Percentiles rank a stretch among this genome's conserved stretches.
These are phyloP conservation scores for Leptestheria dahalacensis DNA, from an alignment of 1,140 invertebrate genomes.

Conservation along the genomic window DNA sequence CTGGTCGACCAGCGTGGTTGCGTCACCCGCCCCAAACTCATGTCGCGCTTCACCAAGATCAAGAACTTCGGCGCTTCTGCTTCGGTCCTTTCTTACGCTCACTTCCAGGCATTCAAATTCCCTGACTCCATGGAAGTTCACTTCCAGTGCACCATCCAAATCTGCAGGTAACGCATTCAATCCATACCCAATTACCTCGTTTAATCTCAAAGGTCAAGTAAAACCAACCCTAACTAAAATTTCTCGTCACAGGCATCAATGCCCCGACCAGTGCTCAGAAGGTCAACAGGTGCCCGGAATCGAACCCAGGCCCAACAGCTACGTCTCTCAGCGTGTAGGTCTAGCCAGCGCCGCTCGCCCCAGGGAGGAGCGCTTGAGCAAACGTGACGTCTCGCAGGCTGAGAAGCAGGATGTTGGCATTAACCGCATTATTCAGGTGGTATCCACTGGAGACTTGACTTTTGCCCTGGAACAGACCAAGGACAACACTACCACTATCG, in stretches of 20 bases:
- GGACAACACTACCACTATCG: constrained; percentile 37
- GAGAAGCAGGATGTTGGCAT: constrained; percentile 63
- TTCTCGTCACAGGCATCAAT: constrained; percentile 24
- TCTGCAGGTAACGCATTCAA: constrained; percentile 61
- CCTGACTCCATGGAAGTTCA: constrained; percentile 93
- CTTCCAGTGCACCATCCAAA: constrained; percentile 90
- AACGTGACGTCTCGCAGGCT: constrained; percentile 35
- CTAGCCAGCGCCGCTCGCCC: constrained; percentile 29
- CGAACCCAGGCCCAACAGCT: constrained; percentile 19
- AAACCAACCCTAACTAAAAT: constrained; percentile 31
- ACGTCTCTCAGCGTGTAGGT: constrained; percentile 31
- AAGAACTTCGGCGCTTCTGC: constrained; percentile 88
- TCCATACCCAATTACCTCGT: constrained; percentile 40
- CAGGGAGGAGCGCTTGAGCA: constrained; percentile 52
- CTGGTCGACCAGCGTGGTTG: constrained; percentile 84
- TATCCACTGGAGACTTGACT: constrained; percentile 68
- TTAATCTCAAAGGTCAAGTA: too few species aligned
- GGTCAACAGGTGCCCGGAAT: constrained; percentile 24
- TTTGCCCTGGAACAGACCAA: constrained; percentile 52
- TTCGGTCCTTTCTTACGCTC: constrained; percentile 77
- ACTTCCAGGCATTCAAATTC: constrained; percentile 90
- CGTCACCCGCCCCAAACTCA: constrained; percentile 76
- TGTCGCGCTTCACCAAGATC: constrained; percentile 87
- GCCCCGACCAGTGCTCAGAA: constrained; percentile 60
- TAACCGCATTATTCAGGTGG: constrained; percentile 58